These are phyloP conservation scores for Drosophila neutralis DNA, from an alignment of 2,888 invertebrate species.

Conservation along the genomic window DNA sequence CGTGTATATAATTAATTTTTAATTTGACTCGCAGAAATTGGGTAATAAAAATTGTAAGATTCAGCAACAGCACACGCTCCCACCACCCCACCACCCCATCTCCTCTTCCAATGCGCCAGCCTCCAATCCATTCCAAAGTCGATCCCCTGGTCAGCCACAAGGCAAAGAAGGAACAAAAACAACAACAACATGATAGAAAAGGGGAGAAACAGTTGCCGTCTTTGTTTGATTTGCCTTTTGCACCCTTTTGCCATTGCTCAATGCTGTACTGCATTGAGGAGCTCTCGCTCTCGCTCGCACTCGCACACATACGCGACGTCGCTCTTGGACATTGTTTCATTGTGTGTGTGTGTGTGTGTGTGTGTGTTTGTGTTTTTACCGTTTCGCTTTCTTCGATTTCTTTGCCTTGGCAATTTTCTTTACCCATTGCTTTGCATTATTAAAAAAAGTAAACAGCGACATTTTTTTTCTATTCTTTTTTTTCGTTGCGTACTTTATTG, in stretches of 20 bases:
- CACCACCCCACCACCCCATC: neutral
- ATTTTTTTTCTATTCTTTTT: constrained; percentile 13
- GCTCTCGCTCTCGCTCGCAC: constrained; percentile 1
- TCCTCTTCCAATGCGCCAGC: neutral
- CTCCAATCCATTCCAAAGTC: constrained; percentile 4
- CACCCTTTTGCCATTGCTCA: constrained; percentile 41
- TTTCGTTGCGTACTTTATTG: constrained; percentile 14
- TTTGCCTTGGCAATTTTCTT: constrained; percentile 39
- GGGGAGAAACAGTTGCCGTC: constrained; percentile 32
- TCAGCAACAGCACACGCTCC: constrained; percentile 50
- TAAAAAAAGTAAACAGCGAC: constrained; percentile 51
- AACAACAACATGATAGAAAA: neutral
- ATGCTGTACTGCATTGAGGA: constrained; percentile 16
- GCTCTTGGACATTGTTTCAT: constrained; percentile 44
- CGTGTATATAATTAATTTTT: constrained; percentile 75
- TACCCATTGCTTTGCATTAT: constrained; percentile 62
- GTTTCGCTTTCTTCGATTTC: constrained; percentile 50
- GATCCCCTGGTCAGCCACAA: constrained; percentile 50
- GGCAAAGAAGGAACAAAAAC: constrained; percentile 25
- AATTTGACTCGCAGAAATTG: constrained; percentile 75
- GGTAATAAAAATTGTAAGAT: constrained; percentile 77
- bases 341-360: neutral
- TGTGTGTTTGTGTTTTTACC: constrained; percentile 34
- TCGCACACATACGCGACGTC: constrained; percentile 7
- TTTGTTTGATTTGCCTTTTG: constrained; percentile 61